Evolutionary conservation across 1,140 invertebrate genomes (phyloP).

Genomic region (Ctenoplectra terminalis): DNA sequence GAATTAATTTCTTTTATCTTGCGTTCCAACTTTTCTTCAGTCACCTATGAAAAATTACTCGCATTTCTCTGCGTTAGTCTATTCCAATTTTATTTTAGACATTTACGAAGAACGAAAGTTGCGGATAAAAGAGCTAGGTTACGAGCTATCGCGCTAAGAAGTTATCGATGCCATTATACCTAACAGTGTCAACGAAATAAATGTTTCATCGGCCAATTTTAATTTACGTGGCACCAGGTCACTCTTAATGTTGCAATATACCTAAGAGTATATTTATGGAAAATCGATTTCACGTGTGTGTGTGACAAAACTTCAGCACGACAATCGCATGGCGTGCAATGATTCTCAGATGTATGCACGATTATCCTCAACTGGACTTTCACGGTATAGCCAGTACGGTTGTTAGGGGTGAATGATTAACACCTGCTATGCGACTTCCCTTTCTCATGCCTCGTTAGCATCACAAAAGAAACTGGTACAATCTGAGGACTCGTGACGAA

Average conservation of each 20-base stretch:
- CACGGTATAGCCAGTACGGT: not conserved
- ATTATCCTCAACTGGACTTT: not conserved
- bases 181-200: not conserved
- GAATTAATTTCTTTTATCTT: too few species aligned
- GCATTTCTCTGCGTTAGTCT: too few species aligned
- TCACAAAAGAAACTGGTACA: not conserved
- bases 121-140: too few species aligned
- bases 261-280: not conserved
- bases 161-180: not conserved
- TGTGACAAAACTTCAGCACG: not conserved
- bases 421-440: conserved; percentile 1
- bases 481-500: not conserved
- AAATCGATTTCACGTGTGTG: conserved; percentile 13
- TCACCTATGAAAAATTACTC: too few species aligned
- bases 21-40: too few species aligned
- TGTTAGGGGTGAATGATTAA: conserved; percentile 21
- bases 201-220: not conserved
- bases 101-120: not conserved
- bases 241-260: not conserved
- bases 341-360: conserved; percentile 1
- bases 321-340: conserved; percentile 10
- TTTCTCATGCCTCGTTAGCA: conserved; percentile 14
- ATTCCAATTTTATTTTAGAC: not conserved
- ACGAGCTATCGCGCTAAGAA: not conserved
- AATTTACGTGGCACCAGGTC: conserved; percentile 6